These are phyloP conservation scores for Saturnia pavonia DNA, from an alignment of 2,888 invertebrate species.

Conservation along the genomic window DNA sequence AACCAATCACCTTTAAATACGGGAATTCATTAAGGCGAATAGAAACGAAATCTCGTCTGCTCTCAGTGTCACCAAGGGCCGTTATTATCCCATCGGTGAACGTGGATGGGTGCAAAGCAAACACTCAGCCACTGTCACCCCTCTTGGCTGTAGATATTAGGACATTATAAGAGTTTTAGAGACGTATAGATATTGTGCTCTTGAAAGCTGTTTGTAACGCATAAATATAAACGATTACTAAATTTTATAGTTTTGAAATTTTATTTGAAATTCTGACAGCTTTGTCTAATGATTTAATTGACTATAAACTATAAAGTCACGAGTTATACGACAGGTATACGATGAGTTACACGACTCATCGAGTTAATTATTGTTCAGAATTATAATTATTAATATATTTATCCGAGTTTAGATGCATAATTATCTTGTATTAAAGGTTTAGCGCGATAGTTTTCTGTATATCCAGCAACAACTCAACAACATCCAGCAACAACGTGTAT, in stretches of 20 bases:
- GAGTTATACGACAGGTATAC: too few relatives aligned
- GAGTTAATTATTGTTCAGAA: too few relatives aligned
- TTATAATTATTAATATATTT: too few relatives aligned
- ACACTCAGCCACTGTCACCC: conserved; percentile 59
- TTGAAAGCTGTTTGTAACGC: not conserved
- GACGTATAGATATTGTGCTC: conserved; percentile 15
- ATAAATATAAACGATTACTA: conserved; percentile 10
- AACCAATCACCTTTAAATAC: conserved; percentile 48
- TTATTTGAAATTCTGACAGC: not conserved
- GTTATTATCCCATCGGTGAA: conserved; percentile 69
- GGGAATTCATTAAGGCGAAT: conserved; percentile 62
- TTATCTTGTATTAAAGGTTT: not conserved
- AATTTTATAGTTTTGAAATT: not conserved
- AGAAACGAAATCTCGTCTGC: conserved; percentile 43
- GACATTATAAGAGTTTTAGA: conserved; percentile 19
- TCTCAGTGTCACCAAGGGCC: conserved; percentile 48
- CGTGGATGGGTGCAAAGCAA: conserved; percentile 63
- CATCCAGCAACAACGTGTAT: not conserved
- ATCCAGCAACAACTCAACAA: too few relatives aligned
- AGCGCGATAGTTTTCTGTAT: not conserved
- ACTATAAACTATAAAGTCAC: too few relatives aligned
- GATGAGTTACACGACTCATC: too few relatives aligned
- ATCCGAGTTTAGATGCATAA: too few relatives aligned
- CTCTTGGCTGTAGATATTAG: conserved; percentile 19
- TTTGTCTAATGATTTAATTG: not conserved